A percentile compares a stretch with the other conserved stretches of the same genome.
Evolutionary conservation across 2,797 vertebrate species (phyloP).

Genomic region (Pangasius larnaudii): DNA sequence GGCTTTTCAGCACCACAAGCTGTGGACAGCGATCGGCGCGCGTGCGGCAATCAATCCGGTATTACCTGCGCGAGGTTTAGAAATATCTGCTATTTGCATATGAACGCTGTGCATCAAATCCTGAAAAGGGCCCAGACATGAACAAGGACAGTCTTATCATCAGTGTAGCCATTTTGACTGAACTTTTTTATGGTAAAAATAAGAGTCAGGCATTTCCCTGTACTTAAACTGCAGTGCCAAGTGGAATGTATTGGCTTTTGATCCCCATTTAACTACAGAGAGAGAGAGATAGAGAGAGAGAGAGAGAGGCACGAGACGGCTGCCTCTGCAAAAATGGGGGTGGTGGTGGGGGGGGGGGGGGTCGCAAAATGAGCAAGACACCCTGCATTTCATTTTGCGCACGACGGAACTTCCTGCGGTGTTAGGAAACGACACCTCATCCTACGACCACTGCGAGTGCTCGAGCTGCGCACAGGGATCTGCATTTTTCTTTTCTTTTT

Average conservation of each 20-base stretch:
- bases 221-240: background rate
- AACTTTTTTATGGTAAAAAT: background rate
- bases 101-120: background rate
- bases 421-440: background rate
- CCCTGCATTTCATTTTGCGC: conserved; percentile 10
- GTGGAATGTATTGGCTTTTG: background rate
- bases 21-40: background rate
- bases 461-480: background rate
- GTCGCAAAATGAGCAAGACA: background rate
- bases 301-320: too few relatives aligned
- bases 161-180: background rate
- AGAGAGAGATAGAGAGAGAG: too few relatives aligned
- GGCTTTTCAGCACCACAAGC: background rate
- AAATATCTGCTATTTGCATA: background rate
- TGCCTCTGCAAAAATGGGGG: too few relatives aligned
- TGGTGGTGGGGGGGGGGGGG: too few relatives aligned
- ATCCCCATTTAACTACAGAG: background rate
- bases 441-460: background rate
- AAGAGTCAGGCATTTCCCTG: background rate
- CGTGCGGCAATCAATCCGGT: background rate
- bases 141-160: background rate
- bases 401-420: conserved; percentile 5
- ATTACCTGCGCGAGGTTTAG: background rate
- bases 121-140: background rate
- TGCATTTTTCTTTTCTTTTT: background rate